Evolutionary conservation across 2,888 invertebrate species (phyloP), one percentile per base, ranked within the genome.

Genomic region (Smittia sp.): DNA sequence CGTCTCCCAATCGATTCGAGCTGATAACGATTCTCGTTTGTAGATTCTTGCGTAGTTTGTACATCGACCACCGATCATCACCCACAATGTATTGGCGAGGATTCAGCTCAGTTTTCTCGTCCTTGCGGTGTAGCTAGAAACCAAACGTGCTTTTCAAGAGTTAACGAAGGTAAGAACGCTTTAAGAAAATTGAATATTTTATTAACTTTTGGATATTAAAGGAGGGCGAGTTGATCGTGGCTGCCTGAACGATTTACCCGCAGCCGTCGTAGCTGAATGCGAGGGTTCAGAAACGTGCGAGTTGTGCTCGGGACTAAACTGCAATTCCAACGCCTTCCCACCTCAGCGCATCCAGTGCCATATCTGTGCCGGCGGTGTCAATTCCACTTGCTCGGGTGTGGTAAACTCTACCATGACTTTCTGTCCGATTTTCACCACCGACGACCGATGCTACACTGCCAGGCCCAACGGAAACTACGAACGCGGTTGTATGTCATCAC

Each of bases 401-500:
- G 32, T 62, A 1, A 22, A 2, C 25, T 2, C 24, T 6, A 1
- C 38, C 1, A 13, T 1, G n/a, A 1, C 2, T 22, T 1, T 38
- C 1, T 72, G 72, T 13, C 38, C 72, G 9, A 6, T 72, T 1
- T 72, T 32, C 22, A 11, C 11, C 20, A 20, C 15, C 18, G 72
- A 62, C 18, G 72, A 72, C 62, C 32, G 11, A 1, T 72, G 72
- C 20, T 58, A 52, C 18, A 13, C 25, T 20, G 46, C 72, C 1
- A 22, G 72, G n/a, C 24, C 46, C 6, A 32, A 41, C 20, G 46
- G 25, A 22, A 24, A 22, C 15, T 41, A 3, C 11, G 46, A 41
- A 18, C 69, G 69, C 1, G 69, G 69, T n/a, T 69, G 69, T n/a
- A 6, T 69, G 46, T 69, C 69, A 4, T 67, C 67, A 3, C 9